phyloP scores from a whole-genome alignment of 2,797 vertebrate genomes.

The Acomys russatus region DNA sequence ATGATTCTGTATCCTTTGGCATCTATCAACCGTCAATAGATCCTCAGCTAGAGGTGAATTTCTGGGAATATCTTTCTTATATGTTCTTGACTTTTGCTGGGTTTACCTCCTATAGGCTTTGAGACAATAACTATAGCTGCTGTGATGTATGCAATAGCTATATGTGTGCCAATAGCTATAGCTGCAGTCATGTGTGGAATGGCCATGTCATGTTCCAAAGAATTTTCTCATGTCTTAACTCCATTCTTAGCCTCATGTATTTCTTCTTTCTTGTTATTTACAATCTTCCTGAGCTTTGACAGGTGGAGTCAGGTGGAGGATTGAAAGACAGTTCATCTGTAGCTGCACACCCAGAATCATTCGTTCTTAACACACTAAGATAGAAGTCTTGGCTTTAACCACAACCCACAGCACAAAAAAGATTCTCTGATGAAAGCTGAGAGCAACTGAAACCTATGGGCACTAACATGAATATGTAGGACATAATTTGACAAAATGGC shows the following conservation, averaged over 20 bases:
- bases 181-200: background rate
- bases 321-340: background rate
- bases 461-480: background rate
- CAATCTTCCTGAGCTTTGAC: background rate
- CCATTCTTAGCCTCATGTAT: rapidly evolving
- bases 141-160: too few species aligned
- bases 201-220: background rate
- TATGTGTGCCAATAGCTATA: background rate
- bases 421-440: background rate
- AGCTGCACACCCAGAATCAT: background rate
- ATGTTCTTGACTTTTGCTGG: background rate
- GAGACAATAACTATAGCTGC: background rate
- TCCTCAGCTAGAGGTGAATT: background rate
- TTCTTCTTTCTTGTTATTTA: background rate
- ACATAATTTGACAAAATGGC: background rate
- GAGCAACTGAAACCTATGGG: background rate
- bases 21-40: background rate
- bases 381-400: background rate
- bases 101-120: background rate
- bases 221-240: too few species aligned
- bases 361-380: background rate
- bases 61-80: background rate
- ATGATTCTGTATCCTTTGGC: too few species aligned
- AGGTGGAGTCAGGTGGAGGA: too few species aligned
- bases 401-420: background rate